These are phyloP conservation scores for Globodera rostochiensis DNA, from an alignment of 1,140 invertebrate genomes.

Conservation along the genomic window DNA sequence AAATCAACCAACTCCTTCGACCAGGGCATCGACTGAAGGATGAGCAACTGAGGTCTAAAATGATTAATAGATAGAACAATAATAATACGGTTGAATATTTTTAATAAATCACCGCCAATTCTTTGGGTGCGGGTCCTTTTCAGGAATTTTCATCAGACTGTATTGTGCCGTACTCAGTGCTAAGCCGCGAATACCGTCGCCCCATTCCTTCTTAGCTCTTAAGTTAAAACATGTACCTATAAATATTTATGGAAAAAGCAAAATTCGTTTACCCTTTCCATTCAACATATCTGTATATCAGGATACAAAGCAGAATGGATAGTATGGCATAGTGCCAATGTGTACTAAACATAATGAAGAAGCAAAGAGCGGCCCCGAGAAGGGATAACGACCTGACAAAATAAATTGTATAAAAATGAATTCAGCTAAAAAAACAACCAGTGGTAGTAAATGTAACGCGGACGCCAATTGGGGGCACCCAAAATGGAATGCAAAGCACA, in stretches of 20 bases:
- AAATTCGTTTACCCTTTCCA: slow-evolving; percentile 76
- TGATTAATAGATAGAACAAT: neutral
- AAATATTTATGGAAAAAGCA: too few relatives aligned
- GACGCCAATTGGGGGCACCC: slow-evolving; percentile 95
- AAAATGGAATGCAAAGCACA: slow-evolving; percentile 92
- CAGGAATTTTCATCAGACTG: slow-evolving; percentile 72
- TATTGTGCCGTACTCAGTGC: slow-evolving; percentile 93
- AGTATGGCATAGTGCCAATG: slow-evolving; percentile 86
- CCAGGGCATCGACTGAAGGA: slow-evolving; percentile 60
- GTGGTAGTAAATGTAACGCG: slow-evolving; percentile 95
- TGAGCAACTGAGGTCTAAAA: slow-evolving; percentile 54
- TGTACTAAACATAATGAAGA: slow-evolving; percentile 99
- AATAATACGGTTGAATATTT: neutral
- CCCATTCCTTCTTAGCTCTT: slow-evolving; percentile 99
- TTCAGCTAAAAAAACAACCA: slow-evolving; percentile 74
- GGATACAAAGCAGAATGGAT: slow-evolving; percentile 72
- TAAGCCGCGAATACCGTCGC: slow-evolving; percentile 94
- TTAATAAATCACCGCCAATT: slow-evolving; percentile 54
- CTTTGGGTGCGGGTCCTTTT: slow-evolving; percentile 63
- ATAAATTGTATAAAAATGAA: neutral
- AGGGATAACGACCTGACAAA: slow-evolving; percentile 76
- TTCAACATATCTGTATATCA: slow-evolving; percentile 99
- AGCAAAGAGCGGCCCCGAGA: slow-evolving; percentile 85
- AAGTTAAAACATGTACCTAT: slow-evolving; percentile 11
- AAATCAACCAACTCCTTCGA: slow-evolving; percentile 59